Evolutionary conservation across 2,113 vertebrate species (phyloP).

Genomic region (Neoarius graeffei): DNA sequence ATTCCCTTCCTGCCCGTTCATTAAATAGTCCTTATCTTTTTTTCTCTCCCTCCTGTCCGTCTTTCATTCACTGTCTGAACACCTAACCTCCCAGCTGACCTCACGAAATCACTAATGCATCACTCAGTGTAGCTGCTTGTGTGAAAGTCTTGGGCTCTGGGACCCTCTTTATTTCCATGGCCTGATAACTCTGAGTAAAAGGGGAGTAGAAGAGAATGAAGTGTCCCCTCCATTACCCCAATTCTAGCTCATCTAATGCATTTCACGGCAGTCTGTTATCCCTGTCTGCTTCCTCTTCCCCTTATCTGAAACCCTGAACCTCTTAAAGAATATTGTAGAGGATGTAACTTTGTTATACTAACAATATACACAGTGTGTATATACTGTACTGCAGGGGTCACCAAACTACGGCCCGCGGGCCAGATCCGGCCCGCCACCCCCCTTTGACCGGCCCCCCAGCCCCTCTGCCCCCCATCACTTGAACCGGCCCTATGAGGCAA

Average conservation of each 20-base stretch:
- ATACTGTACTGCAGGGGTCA: too few relatives aligned
- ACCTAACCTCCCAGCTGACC: background rate
- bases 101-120: slow-evolving; percentile 15
- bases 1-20: background rate
- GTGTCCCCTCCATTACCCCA: slow-evolving; percentile 27
- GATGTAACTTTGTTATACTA: background rate
- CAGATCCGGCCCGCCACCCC: too few relatives aligned
- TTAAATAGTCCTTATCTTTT: background rate
- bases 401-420: too few relatives aligned
- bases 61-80: background rate
- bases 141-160: slow-evolving; percentile 8
- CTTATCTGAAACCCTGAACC: background rate
- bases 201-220: slow-evolving; percentile 26
- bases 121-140: background rate
- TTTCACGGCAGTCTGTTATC: background rate
- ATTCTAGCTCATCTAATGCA: slow-evolving; percentile 15
- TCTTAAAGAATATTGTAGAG: background rate
- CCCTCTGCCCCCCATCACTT: too few relatives aligned
- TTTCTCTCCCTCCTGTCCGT: background rate
- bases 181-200: slow-evolving; percentile 25
- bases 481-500: too few relatives aligned
- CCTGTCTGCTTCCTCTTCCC: background rate
- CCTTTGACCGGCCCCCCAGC: too few relatives aligned
- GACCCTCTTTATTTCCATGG: background rate
- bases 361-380: background rate